Evolutionary conservation across 1,140 invertebrate species (phyloP), one percentile per base, ranked within the genome.

Genomic region (Rhopalosiphum maidis): DNA sequence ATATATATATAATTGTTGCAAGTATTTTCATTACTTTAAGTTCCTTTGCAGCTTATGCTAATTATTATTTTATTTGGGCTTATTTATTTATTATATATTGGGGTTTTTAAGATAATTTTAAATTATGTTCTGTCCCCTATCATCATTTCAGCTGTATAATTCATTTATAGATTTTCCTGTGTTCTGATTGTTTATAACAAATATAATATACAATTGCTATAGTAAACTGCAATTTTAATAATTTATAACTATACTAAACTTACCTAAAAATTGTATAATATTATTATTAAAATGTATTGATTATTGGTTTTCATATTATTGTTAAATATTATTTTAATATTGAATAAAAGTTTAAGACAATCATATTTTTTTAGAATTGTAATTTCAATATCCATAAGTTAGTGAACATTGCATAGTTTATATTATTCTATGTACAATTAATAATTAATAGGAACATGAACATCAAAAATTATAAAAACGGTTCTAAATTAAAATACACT

Each of bases 51-150:
- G 5, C 3, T 6, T 77, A n/a, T 77, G 15, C 30, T n/a, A 77
- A 77, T 77, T n/a, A 77, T n/a, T 77, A 0, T 77, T 77, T 77
- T 77, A 77, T n/a, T 77, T 77, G 4, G 18, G 11, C 15, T 77
- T 77, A 18, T n/a, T 77, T n/a, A 68, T 68, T 68, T n/a, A 68
- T n/a, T n/a, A n/a, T 77, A 77, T n/a, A 77, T 77, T n/a, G 60
- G 4, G 4, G 4, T 77, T n/a, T 77, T 77, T 77, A 6, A n/a
- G 18, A 77, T 18, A n/a, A n/a, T 77, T 77, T n/a, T 6, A 0
- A 77, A 77, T 6, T n/a, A n/a, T 77, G 11, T 54, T 54, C 22
- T 54, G 4, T 54, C 22, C 0, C 22, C 51, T 54, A 22, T 23
- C 51, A 54, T 54, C 11, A 18, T 11, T 1, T 51, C 54, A 23